A percentile compares a stretch with the other conserved stretches of the same genome.
Evolutionary conservation across 1,140 invertebrate genomes (phyloP).

Genomic region (Saccostrea glomerata): DNA sequence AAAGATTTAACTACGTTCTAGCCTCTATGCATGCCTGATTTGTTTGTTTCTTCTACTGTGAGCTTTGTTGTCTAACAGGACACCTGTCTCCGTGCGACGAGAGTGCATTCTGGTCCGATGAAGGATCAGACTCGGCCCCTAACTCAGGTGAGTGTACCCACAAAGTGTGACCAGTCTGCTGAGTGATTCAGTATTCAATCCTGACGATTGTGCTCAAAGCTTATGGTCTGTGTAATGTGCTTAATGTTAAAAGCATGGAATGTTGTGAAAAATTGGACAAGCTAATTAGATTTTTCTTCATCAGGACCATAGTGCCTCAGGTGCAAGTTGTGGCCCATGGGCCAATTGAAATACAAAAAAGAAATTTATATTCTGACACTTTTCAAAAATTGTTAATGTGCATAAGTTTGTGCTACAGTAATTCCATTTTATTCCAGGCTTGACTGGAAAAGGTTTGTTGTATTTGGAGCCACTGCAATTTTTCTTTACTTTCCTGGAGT

Average conservation of each 20-base stretch:
- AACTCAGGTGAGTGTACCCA: slow-evolving; percentile 17
- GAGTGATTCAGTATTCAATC: too few species aligned
- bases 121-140: not conserved
- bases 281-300: too few species aligned
- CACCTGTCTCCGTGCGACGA: not conserved
- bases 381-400: not conserved
- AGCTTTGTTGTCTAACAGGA: slow-evolving; percentile 27
- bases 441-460: slow-evolving; percentile 16
- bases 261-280: too few species aligned
- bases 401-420: not conserved
- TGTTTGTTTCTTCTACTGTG: not conserved
- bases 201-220: too few species aligned
- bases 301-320: too few species aligned
- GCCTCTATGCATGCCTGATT: not conserved
- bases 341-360: too few species aligned
- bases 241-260: too few species aligned
- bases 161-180: too few species aligned
- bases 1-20: not conserved
- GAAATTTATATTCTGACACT: too few species aligned
- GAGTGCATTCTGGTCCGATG: slow-evolving; percentile 24
- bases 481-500: not conserved
- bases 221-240: too few species aligned
- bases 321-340: too few species aligned
- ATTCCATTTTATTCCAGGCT: slow-evolving; percentile 9
- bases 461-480: not conserved